Conservation (phyloP, 2,888 invertebrate genomes). For the Pyrgus malvae region DNA sequence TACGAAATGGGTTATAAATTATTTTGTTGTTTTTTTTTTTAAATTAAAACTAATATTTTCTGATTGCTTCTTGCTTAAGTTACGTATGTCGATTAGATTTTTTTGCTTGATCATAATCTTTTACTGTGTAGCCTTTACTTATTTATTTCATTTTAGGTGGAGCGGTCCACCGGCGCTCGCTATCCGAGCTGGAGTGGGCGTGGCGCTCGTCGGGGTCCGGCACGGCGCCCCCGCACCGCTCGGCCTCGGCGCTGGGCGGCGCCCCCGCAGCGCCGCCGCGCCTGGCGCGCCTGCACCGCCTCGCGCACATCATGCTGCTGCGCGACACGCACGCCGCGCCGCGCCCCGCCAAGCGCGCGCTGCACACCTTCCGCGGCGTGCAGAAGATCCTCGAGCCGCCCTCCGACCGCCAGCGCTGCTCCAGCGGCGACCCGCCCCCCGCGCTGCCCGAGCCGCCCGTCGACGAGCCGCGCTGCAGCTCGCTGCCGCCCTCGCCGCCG, state of each 20-base stretch:
- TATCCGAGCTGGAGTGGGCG: conserved; percentile 86
- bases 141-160: conserved; percentile 32
- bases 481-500: conserved; percentile 66
- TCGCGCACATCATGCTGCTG: conserved; percentile 93
- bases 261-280: conserved; percentile 52
- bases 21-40: no score
- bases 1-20: no score
- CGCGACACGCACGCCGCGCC: conserved; percentile 91
- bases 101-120: no score
- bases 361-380: conserved; percentile 90
- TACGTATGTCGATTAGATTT: no score
- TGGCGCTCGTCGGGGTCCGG: conserved; percentile 57
- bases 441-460: conserved; percentile 35
- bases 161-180: conserved; percentile 86
- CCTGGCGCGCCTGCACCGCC: conserved; percentile 82
- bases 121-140: no score
- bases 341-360: conserved; percentile 83
- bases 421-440: conserved; percentile 25
- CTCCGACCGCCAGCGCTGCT: conserved; percentile 16
- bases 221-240: conserved; percentile 41
- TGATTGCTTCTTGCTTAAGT: no score
- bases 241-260: conserved; percentile 39
- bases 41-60: no score
- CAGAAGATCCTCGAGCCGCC: conserved; percentile 73
- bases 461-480: conserved; percentile 56